Evolutionary conservation across 2,888 invertebrate genomes (phyloP).

Genomic region (Oxyscelio sp.): DNA sequence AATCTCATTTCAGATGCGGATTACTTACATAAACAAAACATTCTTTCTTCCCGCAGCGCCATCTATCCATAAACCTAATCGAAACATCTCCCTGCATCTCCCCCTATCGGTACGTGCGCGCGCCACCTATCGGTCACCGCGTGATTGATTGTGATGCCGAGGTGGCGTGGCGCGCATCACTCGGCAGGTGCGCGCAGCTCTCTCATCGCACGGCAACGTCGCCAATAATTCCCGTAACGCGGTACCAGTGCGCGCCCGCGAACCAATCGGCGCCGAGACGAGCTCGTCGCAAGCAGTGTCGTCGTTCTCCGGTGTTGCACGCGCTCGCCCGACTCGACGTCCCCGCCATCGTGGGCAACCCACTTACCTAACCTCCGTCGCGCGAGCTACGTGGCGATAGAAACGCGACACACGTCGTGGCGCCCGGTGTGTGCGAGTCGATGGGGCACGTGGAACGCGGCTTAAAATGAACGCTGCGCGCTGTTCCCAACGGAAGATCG

Average conservation of each 20-base stretch:
- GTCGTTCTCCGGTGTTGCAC: not conserved
- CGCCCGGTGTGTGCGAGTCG: constrained; percentile 27
- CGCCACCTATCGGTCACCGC: too few species aligned
- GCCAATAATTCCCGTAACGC: constrained; percentile 14
- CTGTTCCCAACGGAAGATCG: constrained; percentile 18
- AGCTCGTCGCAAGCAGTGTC: constrained; percentile 28
- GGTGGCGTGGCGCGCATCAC: constrained; percentile 69
- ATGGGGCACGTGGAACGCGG: constrained; percentile 61
- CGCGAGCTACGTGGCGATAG: constrained; percentile 57
- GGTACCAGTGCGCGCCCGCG: constrained; percentile 39
- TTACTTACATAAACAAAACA: too few species aligned
- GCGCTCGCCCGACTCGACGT: not conserved
- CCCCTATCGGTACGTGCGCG: too few species aligned
- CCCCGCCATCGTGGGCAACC: not conserved
- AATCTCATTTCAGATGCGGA: too few species aligned
- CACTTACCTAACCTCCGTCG: constrained; percentile 63
- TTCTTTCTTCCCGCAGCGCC: too few species aligned
- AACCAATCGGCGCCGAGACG: constrained; percentile 31
- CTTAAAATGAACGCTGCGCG: constrained; percentile 45
- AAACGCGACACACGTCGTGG: constrained; percentile 7
- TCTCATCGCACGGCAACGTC: constrained; percentile 52
- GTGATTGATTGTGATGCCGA: constrained; percentile 69
- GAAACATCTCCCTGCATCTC: too few species aligned
- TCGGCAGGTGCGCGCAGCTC: constrained; percentile 71
- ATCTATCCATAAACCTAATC: too few species aligned